A percentile compares a stretch with the other conserved stretches of the same genome.
These are phyloP conservation scores for Ophion ellenae DNA, from an alignment of 2,888 invertebrate species.

Conservation along the genomic window DNA sequence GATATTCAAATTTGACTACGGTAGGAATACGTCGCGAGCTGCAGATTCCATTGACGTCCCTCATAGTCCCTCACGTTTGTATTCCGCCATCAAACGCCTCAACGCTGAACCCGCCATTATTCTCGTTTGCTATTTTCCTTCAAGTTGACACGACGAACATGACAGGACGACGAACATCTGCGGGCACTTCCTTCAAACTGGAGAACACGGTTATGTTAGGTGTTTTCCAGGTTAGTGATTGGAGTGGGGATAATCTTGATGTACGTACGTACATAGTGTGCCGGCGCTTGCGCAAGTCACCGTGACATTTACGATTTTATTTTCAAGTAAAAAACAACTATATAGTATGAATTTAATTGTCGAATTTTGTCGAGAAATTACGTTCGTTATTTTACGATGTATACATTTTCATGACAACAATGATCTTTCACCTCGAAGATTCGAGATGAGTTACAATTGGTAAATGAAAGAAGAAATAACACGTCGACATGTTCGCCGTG, in stretches of 20 bases:
- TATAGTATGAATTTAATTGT: background rate
- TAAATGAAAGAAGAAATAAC: background rate
- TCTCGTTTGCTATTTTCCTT: constrained; percentile 47
- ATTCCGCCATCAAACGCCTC: constrained; percentile 94
- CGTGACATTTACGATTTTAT: constrained; percentile 21
- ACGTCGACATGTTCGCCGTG: background rate
- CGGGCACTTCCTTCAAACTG: constrained; percentile 53
- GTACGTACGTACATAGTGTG: background rate
- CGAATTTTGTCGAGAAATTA: background rate
- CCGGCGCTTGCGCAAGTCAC: constrained; percentile 44
- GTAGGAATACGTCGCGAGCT: background rate
- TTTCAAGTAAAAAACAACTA: background rate
- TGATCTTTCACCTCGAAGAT: too few relatives aligned
- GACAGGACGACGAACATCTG: constrained; percentile 49
- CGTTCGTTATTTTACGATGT: background rate
- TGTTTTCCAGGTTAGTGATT: background rate
- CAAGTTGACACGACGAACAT: constrained; percentile 52
- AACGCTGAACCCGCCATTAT: constrained; percentile 94
- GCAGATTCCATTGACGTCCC: background rate
- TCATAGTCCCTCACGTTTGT: constrained; percentile 88
- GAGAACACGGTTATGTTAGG: constrained; percentile 4
- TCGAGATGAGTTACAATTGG: background rate
- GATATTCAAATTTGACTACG: constrained; percentile 11
- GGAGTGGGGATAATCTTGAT: background rate
- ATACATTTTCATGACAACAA: too few relatives aligned